Conservation (phyloP, 2,888 invertebrate genomes). For the Odontothrips loti region DNA sequence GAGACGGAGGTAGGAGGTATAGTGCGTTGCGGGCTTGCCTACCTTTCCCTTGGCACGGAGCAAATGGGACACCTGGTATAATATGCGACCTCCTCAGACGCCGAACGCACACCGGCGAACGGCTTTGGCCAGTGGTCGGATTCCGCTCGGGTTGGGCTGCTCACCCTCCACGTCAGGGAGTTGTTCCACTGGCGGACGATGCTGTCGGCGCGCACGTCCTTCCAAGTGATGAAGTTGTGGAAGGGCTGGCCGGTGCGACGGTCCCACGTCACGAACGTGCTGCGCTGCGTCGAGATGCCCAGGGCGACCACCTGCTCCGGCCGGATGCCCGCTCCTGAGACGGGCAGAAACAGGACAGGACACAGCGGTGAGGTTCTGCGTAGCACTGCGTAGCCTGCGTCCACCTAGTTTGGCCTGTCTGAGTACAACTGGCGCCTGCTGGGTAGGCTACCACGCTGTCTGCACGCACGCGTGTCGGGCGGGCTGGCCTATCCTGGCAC, state of each 20-base stretch:
- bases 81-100: no score
- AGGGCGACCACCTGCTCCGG: slow-evolving; percentile 68
- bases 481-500: not conserved
- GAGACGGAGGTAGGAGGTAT: no score
- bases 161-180: slow-evolving; percentile 64
- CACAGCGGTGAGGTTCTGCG: no score
- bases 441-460: not conserved
- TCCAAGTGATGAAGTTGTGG: slow-evolving; percentile 88
- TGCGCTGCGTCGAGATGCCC: slow-evolving; percentile 77
- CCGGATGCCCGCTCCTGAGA: slow-evolving; percentile 64
- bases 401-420: no score
- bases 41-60: no score
- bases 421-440: not conserved
- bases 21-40: no score
- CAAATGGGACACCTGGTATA: no score
- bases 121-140: no score
- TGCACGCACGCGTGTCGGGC: no score
- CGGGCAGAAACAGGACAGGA: slow-evolving; percentile 30
- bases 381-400: no score
- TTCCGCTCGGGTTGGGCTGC: no score
- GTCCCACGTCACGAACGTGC: slow-evolving; percentile 82
- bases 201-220: slow-evolving; percentile 71
- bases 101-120: no score
- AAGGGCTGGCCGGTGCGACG: slow-evolving; percentile 66
- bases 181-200: slow-evolving; percentile 73